phyloP scores from a whole-genome alignment of 2,888 invertebrate genomes.

The Nymphalis polychloros region DNA sequence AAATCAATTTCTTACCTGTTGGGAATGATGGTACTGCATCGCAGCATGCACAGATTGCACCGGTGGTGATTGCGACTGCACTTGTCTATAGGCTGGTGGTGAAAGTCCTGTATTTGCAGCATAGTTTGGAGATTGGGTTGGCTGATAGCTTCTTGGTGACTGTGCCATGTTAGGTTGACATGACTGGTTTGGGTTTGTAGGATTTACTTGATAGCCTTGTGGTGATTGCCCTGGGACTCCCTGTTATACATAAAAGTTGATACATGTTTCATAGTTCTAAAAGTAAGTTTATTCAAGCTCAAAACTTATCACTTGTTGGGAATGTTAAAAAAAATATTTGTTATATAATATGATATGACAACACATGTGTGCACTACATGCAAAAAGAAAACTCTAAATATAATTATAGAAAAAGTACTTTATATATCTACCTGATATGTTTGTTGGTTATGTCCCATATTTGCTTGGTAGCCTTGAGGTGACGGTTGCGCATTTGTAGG shows the following conservation, averaged over 20 bases:
- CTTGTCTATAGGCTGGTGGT: conserved; percentile 78
- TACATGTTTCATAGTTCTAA: too few species aligned
- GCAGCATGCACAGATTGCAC: conserved; percentile 74
- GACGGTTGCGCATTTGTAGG: conserved; percentile 72
- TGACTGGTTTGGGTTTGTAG: conserved; percentile 77
- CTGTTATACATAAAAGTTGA: conserved; percentile 44
- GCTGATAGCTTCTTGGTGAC: conserved; percentile 76
- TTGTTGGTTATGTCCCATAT: conserved; percentile 75
- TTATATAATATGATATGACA: background rate
- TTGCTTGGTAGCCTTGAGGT: conserved; percentile 70
- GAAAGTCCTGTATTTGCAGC: conserved; percentile 76
- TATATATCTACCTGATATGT: conserved; percentile 72
- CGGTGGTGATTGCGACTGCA: conserved; percentile 75
- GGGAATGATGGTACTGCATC: conserved; percentile 76
- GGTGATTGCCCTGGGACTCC: conserved; percentile 72
- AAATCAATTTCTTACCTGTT: conserved; percentile 58
- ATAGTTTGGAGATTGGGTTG: conserved; percentile 79
- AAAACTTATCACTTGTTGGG: background rate
- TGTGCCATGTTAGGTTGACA: conserved; percentile 69
- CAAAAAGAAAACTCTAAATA: too few species aligned
- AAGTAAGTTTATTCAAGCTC: too few species aligned
- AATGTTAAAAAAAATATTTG: background rate
- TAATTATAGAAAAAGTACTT: background rate
- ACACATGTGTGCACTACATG: too few species aligned
- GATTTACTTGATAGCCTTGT: conserved; percentile 81